These are phyloP conservation scores for Lepilemur ruficaudatus DNA, from an alignment of 2,797 vertebrate species.

Conservation along the genomic window DNA sequence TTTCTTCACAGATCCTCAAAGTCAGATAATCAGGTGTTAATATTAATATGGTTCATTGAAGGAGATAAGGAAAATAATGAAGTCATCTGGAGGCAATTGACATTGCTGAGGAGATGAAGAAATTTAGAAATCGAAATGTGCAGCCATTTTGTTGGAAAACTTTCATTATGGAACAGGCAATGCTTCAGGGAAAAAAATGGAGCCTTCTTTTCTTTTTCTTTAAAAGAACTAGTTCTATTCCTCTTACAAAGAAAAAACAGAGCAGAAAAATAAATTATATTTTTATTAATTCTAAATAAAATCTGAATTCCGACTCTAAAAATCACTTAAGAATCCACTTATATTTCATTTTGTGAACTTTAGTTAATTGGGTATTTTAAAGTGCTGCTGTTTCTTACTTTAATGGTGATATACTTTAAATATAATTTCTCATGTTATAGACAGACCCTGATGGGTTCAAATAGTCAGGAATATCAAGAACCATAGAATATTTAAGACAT, in stretches of 20 bases:
- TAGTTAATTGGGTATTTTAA: background rate
- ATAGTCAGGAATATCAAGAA: background rate
- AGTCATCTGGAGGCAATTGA: background rate
- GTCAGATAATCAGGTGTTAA: conserved; percentile 47
- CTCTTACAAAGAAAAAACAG: background rate
- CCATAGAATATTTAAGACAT: background rate
- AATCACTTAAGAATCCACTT: background rate
- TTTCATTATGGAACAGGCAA: background rate
- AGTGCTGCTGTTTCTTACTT: background rate
- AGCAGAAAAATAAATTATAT: background rate
- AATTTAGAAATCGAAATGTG: background rate
- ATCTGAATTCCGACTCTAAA: background rate
- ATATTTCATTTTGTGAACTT: background rate
- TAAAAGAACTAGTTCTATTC: background rate
- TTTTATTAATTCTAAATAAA: background rate
- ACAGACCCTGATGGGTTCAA: background rate
- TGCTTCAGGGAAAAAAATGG: background rate
- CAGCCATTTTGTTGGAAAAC: background rate
- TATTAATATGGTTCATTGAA: conserved; percentile 44
- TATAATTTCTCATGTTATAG: background rate
- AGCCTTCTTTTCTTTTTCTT: background rate
- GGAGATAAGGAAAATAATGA: conserved; percentile 28
- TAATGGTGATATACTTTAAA: conserved; percentile 2
- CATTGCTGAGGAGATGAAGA: background rate
- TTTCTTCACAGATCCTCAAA: background rate